Evolutionary conservation across 2,113 vertebrate species (phyloP), one percentile per base, ranked within the genome.

Genomic region (Synchiropus splendidus): DNA sequence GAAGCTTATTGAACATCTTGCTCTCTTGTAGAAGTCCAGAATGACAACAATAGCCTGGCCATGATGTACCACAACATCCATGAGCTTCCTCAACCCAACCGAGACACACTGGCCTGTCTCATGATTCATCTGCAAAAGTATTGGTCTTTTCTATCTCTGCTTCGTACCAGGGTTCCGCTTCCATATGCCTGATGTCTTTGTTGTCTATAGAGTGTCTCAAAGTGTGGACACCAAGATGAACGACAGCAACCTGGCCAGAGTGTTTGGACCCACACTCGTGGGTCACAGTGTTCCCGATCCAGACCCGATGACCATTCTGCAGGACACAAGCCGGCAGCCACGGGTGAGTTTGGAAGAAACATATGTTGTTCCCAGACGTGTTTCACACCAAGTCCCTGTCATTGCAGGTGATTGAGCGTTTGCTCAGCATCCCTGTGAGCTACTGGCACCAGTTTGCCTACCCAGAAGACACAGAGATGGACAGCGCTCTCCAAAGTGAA

Each of bases 251-350:
- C 62, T 97, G 71, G 82, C 92, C 51, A 88, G 85, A 60, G 81
- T 97, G 35, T 96, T 97, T 68, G 93, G 92, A 2, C 93, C 93
- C 6, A 97, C 92, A 0, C 80, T 97, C 9, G 92, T 96, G 0
- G 93, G 88, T 15, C 90, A 95, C 1, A 89, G 89, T 0, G 83
- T 89, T 3, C 77, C 91, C 5, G 86, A 94, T 44, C 93, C 92
- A 17, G 89, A 93, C 45, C 89, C 89, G 1, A 68, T 91, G 87
- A 89, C 82, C 1, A 82, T 97, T 46, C 79, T 97, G 52, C 85
- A 90, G 0, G 92, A 97, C 68, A 92, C 88, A 1, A 92, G 79
- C 32, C 77, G 86, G 10, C 93, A 97, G 15, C 90, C 90, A 35
- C 87, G 85, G 90, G 93, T 92, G 42, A 51, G 16, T 10, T 31